phyloP scores from a whole-genome alignment of 53 echinoderm and acorn worm species.

The Mesocentrotus franciscanus region DNA sequence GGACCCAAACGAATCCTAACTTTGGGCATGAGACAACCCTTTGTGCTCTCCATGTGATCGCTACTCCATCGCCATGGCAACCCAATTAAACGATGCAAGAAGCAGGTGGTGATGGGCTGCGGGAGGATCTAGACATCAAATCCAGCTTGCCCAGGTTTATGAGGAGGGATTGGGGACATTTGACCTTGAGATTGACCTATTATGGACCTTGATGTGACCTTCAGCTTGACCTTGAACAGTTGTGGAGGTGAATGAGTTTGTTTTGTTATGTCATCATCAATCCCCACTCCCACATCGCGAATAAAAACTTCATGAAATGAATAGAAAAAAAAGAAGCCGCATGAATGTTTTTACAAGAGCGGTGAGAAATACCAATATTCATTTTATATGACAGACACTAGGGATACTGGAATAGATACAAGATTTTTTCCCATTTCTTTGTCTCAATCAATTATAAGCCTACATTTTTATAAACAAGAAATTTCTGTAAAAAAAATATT shows the following conservation, averaged over 20 bases:
- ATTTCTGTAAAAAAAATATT: not conserved
- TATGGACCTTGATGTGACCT: conserved; percentile 15
- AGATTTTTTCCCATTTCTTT: not conserved
- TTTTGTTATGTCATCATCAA: conserved; percentile 51
- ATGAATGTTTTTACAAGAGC: not conserved
- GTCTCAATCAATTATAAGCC: no score
- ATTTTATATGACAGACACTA: not conserved
- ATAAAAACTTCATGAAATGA: not conserved
- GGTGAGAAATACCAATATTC: not conserved
- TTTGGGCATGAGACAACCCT: not conserved
- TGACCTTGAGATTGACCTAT: conserved; percentile 14
- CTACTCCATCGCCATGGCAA: conserved; percentile 1
- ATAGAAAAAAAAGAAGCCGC: not conserved
- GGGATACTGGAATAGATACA: not conserved
- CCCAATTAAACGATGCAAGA: not conserved
- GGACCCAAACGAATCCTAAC: not conserved
- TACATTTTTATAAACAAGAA: not conserved
- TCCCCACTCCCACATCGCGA: not conserved
- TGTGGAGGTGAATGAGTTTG: conserved; percentile 35
- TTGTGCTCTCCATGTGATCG: conserved; percentile 6
- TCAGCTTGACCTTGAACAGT: conserved; percentile 15
- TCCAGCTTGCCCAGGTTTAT: not conserved
- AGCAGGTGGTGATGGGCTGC: conserved; percentile 9
- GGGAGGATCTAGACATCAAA: conserved; percentile 4
- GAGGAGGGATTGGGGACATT: not conserved